phyloP scores from a whole-genome alignment of 2,888 invertebrate species.

The Nomada fabriciana region DNA sequence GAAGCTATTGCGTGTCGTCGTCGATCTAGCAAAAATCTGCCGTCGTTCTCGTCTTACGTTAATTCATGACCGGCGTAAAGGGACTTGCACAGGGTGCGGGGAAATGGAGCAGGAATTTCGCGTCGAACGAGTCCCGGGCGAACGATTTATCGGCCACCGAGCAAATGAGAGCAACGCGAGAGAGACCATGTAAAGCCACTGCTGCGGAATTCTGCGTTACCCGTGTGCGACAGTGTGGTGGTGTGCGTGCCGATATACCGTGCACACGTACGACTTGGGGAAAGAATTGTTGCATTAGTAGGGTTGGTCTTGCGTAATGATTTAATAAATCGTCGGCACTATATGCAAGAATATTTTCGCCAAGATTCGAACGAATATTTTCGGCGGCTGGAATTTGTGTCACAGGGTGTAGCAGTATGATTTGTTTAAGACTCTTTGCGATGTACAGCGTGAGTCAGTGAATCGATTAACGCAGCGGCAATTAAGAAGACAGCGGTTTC shows the following conservation, averaged over 20 bases:
- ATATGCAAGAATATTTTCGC: neutral
- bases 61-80: conserved; percentile 39
- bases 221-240: neutral
- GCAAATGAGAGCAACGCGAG: conserved; percentile 18
- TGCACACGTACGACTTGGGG: too few relatives aligned
- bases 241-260: too few relatives aligned
- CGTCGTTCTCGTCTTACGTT: conserved; percentile 43
- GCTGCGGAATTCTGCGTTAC: neutral
- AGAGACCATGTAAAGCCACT: conserved; percentile 4
- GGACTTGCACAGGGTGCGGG: conserved; percentile 28
- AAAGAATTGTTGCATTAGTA: too few relatives aligned
- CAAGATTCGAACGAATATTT: too few relatives aligned
- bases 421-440: too few relatives aligned
- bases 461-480: too few relatives aligned
- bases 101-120: conserved; percentile 46
- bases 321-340: too few relatives aligned
- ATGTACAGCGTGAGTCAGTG: too few relatives aligned
- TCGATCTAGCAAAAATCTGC: conserved; percentile 22
- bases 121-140: conserved; percentile 55
- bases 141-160: conserved; percentile 50
- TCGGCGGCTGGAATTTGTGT: neutral
- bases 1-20: neutral
- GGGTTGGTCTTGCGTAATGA: too few relatives aligned
- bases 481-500: neutral
- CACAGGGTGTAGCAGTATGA: neutral